phyloP scores from a whole-genome alignment of 1,140 invertebrate genomes.

The Scaptodrosophila lebanonensis region DNA sequence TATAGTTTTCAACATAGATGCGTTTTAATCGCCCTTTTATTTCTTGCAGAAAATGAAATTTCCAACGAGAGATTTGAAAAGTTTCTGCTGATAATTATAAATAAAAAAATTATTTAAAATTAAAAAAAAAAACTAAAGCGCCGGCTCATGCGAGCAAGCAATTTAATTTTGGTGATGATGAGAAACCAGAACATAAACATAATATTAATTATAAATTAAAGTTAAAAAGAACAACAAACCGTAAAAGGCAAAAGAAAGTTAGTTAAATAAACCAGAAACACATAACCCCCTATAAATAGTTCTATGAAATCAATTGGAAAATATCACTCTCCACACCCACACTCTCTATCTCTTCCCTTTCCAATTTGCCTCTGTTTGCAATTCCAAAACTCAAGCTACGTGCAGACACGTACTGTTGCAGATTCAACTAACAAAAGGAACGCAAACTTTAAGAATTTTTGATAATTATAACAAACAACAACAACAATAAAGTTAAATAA shows the following conservation, averaged over 20 bases:
- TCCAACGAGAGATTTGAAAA: slow-evolving; percentile 77
- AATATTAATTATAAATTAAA: slow-evolving; percentile 70
- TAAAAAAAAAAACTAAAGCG: slow-evolving; percentile 57
- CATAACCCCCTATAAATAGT: slow-evolving; percentile 18
- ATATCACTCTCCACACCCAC: slow-evolving; percentile 8
- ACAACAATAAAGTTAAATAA: slow-evolving; percentile 16
- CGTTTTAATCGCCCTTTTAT: slow-evolving; percentile 2
- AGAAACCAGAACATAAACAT: slow-evolving; percentile 44
- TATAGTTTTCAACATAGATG: too few relatives aligned
- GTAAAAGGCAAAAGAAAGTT: slow-evolving; percentile 48
- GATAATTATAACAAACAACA: slow-evolving; percentile 29
- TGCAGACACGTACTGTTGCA: too few relatives aligned
- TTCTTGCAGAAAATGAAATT: slow-evolving; percentile 74
- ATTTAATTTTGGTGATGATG: slow-evolving; percentile 55
- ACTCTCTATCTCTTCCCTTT: slow-evolving; percentile 12
- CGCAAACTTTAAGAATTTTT: slow-evolving; percentile 27
- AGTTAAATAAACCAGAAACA: slow-evolving; percentile 33
- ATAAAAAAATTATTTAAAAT: slow-evolving; percentile 77
- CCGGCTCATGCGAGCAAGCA: slow-evolving; percentile 45
- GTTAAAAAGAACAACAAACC: slow-evolving; percentile 33
- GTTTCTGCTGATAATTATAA: slow-evolving; percentile 77
- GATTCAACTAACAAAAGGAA: slow-evolving; percentile 26
- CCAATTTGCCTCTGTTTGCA: background rate
- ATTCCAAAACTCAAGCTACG: too few relatives aligned
- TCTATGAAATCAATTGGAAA: background rate